phyloP scores from a whole-genome alignment of 2,888 invertebrate species.

The Graphium colonna region DNA sequence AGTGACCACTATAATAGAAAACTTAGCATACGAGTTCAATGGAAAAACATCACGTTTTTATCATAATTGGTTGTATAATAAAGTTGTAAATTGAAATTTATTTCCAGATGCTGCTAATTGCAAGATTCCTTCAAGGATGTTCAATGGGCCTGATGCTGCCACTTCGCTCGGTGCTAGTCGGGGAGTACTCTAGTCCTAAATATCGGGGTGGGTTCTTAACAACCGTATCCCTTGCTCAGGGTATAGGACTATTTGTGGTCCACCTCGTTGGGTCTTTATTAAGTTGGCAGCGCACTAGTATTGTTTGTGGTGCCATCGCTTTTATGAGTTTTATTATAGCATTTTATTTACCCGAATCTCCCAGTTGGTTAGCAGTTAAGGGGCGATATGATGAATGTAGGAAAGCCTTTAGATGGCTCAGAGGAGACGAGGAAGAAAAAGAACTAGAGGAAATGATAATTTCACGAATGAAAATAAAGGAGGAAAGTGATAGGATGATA shows the following conservation, averaged over 20 bases:
- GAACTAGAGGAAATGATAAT: conserved; percentile 53
- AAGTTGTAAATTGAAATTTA: not conserved
- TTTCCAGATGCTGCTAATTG: conserved; percentile 36
- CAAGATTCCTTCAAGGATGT: conserved; percentile 55
- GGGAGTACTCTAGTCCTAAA: conserved; percentile 75
- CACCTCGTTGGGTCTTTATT: conserved; percentile 80
- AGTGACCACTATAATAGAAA: too few species aligned
- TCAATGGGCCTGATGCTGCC: conserved; percentile 69
- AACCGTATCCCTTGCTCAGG: conserved; percentile 74
- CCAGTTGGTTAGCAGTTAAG: conserved; percentile 80
- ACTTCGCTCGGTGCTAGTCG: conserved; percentile 64
- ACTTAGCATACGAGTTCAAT: too few species aligned
- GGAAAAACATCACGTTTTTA: too few species aligned
- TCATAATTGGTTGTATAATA: too few species aligned
- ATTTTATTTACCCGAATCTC: conserved; percentile 77
- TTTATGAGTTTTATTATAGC: conserved; percentile 58
- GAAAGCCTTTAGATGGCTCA: conserved; percentile 72
- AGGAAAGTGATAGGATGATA: too few species aligned
- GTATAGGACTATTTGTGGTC: conserved; percentile 76
- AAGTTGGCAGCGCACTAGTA: conserved; percentile 73
- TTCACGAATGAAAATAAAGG: conserved; percentile 43
- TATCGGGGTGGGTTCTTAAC: conserved; percentile 80
- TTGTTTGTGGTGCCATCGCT: conserved; percentile 61
- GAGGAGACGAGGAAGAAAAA: conserved; percentile 64
- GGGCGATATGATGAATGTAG: conserved; percentile 72